phyloP scores from a whole-genome alignment of 2,797 vertebrate genomes.

The Xiphorhynchus erythropygius region DNA sequence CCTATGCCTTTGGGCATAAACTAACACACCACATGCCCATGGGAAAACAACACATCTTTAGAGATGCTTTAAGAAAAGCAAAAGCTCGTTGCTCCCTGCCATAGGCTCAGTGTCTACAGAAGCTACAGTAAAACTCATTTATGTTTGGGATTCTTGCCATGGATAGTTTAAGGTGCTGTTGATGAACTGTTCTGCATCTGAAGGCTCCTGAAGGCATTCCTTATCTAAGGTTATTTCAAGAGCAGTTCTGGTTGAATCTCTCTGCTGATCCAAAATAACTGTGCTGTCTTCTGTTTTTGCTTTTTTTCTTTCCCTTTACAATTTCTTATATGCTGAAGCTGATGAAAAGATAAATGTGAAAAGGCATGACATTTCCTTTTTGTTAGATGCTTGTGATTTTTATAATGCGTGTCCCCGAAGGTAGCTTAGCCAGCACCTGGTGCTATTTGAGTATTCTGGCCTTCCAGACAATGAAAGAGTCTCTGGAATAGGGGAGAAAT shows the following conservation, averaged over 20 bases:
- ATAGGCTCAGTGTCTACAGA: not conserved
- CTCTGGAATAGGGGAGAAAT: not conserved
- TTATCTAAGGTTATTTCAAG: constrained; percentile 1
- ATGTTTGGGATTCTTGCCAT: not conserved
- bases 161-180: not conserved
- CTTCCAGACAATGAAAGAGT: not conserved
- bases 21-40: not conserved
- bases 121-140: not conserved
- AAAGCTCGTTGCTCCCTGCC: not conserved
- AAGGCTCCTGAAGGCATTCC: not conserved
- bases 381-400: not conserved
- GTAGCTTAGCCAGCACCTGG: constrained; percentile 6
- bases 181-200: not conserved
- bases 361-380: constrained; percentile 46
- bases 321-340: not conserved
- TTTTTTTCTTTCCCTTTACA: not conserved
- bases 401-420: not conserved
- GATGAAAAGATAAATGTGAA: constrained; percentile 38
- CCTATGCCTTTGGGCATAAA: not conserved
- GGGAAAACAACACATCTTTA: not conserved
- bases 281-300: not conserved
- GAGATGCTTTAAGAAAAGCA: not conserved
- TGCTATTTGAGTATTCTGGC: not conserved
- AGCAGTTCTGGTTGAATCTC: not conserved
- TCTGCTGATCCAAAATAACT: not conserved